These are phyloP conservation scores for Mythimna impura DNA, from an alignment of 2,888 invertebrate species.

Conservation along the genomic window DNA sequence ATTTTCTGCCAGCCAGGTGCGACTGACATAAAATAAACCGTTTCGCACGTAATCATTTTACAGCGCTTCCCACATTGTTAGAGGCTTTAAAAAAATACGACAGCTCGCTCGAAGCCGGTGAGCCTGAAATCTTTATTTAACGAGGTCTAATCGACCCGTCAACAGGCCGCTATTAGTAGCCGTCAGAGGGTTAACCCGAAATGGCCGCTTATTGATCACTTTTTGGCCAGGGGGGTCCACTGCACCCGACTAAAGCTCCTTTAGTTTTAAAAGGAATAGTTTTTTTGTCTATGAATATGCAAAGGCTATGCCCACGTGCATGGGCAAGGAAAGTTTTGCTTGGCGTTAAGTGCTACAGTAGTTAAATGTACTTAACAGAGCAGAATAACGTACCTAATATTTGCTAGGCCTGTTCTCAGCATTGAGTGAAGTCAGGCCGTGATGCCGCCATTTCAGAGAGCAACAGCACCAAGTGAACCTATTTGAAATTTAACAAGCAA, in stretches of 20 bases:
- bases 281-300: conserved; percentile 14
- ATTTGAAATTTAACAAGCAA: not conserved
- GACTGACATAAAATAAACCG: conserved; percentile 12
- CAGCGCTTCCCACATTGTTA: conserved; percentile 25
- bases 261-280: conserved; percentile 2
- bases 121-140: conserved; percentile 60
- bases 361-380: no score
- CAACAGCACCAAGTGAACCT: not conserved
- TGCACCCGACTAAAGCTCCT: not conserved
- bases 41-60: conserved; percentile 5
- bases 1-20: conserved; percentile 6
- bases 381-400: not conserved
- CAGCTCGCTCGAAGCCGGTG: conserved; percentile 35
- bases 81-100: conserved; percentile 37
- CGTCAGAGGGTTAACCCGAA: conserved; percentile 56
- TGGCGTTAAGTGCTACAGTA: not conserved
- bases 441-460: not conserved
- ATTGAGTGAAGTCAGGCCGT: not conserved
- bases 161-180: conserved; percentile 46
- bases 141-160: conserved; percentile 60
- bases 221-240: conserved; percentile 9
- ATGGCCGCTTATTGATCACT: conserved; percentile 53
- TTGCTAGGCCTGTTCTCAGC: not conserved
- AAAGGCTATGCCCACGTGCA: not conserved
- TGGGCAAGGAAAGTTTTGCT: not conserved